Conservation (phyloP, 1,140 invertebrate species). For the Calycopis cecrops region DNA sequence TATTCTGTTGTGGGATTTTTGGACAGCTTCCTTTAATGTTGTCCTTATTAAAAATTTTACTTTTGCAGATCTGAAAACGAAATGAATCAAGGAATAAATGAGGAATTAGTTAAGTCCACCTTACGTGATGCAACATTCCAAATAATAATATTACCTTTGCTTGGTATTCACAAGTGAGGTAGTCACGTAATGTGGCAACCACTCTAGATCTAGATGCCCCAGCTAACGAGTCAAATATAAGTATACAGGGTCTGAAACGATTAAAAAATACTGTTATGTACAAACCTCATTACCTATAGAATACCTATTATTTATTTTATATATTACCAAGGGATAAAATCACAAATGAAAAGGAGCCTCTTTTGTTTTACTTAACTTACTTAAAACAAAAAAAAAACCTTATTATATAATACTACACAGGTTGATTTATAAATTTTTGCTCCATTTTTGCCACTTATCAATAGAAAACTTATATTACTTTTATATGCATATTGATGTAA, state of each 20-base stretch:
- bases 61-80: constrained; percentile 60
- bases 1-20: constrained; percentile 96
- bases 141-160: constrained; percentile 77
- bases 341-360: no score
- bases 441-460: no score
- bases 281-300: no score
- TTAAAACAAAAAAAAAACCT: no score
- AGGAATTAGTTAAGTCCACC: neutral
- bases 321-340: no score
- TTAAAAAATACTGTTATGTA: neutral
- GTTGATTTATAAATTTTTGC: no score
- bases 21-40: constrained; percentile 89
- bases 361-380: no score
- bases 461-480: no score
- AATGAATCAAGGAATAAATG: constrained; percentile 8
- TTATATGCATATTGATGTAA: no score
- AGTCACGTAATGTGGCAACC: constrained; percentile 91
- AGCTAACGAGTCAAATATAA: constrained; percentile 95
- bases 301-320: no score
- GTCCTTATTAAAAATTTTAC: constrained; percentile 83
- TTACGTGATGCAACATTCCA: neutral
- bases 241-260: constrained; percentile 86
- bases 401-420: no score
- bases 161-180: constrained; percentile 92
- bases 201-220: constrained; percentile 87